These are phyloP conservation scores for Numida meleagris DNA, from an alignment of 2,113 vertebrate genomes.

Conservation along the genomic window DNA sequence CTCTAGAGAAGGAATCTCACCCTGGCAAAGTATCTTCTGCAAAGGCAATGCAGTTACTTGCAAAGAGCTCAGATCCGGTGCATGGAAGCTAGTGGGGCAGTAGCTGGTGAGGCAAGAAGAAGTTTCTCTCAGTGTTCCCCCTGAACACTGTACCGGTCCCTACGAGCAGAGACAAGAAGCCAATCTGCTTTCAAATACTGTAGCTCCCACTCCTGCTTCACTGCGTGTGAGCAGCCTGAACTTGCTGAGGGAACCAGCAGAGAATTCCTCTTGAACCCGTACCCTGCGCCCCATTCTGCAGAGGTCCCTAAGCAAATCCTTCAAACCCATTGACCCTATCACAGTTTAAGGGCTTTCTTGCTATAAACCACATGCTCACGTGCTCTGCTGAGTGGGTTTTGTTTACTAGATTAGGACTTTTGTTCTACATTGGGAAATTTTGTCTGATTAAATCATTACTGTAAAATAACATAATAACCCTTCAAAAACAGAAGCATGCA, in stretches of 20 bases:
- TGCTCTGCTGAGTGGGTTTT: neutral
- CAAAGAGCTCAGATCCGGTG: neutral
- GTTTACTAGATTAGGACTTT: constrained; percentile 23
- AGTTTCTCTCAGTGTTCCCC: neutral
- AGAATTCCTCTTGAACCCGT: neutral
- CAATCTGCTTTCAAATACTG: neutral
- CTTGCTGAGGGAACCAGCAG: neutral
- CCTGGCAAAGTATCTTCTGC: neutral
- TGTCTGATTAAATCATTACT: constrained; percentile 35
- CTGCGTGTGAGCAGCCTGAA: neutral
- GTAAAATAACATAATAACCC: constrained; percentile 5
- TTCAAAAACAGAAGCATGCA: neutral
- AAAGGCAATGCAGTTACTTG: neutral
- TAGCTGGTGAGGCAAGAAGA: neutral
- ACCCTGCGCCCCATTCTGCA: neutral
- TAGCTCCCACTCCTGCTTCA: neutral
- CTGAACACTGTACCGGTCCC: neutral
- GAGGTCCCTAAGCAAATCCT: neutral
- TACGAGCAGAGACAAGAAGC: neutral
- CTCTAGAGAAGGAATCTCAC: neutral
- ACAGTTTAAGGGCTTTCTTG: neutral
- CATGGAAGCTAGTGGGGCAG: neutral
- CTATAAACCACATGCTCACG: neutral
- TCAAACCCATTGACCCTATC: neutral
- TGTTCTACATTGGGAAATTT: neutral